phyloP scores from a whole-genome alignment of 1,140 invertebrate species.

The Aradophagus sp. region DNA sequence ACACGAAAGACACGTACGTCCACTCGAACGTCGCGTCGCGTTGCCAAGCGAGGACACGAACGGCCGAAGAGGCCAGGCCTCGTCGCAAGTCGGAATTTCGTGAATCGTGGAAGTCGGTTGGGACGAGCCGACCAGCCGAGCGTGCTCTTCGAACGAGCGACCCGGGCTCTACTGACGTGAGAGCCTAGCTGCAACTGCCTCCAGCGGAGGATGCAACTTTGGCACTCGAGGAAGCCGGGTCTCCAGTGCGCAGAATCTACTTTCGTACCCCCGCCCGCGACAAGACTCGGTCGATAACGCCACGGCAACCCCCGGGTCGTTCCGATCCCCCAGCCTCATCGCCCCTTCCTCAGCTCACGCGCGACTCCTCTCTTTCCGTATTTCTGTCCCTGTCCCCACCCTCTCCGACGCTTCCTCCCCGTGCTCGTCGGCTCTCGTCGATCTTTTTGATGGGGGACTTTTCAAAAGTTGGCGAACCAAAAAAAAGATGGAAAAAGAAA shows the following conservation, averaged over 20 bases:
- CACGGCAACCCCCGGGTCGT: slow-evolving; percentile 73
- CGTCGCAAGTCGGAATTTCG: slow-evolving; percentile 13
- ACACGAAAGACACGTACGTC: slow-evolving; percentile 39
- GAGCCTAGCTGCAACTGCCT: slow-evolving; percentile 61
- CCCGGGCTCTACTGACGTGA: slow-evolving; percentile 68
- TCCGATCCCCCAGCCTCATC: slow-evolving; percentile 57
- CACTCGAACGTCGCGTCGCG: slow-evolving; percentile 32
- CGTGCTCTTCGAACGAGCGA: slow-evolving; percentile 60
- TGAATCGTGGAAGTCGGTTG: slow-evolving; percentile 3
- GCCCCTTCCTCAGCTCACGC: too few species aligned
- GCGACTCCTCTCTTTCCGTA: slow-evolving; percentile 39
- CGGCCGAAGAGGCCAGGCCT: background rate
- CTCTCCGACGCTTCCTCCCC: slow-evolving; percentile 12
- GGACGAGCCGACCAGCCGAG: slow-evolving; percentile 5
- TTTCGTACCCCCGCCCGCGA: slow-evolving; percentile 61
- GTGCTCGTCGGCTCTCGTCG: slow-evolving; percentile 9
- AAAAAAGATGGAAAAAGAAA: slow-evolving; percentile 2
- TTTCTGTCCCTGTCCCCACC: slow-evolving; percentile 22
- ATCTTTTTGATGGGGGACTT: slow-evolving; percentile 12
- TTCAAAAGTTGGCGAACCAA: slow-evolving; percentile 2
- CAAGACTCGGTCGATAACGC: slow-evolving; percentile 70
- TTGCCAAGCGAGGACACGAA: slow-evolving; percentile 21
- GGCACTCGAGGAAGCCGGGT: slow-evolving; percentile 65
- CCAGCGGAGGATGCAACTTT: slow-evolving; percentile 62
- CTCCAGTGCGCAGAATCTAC: slow-evolving; percentile 67